phyloP scores from a whole-genome alignment of 2,888 invertebrate genomes.

The Lycia hirtaria region DNA sequence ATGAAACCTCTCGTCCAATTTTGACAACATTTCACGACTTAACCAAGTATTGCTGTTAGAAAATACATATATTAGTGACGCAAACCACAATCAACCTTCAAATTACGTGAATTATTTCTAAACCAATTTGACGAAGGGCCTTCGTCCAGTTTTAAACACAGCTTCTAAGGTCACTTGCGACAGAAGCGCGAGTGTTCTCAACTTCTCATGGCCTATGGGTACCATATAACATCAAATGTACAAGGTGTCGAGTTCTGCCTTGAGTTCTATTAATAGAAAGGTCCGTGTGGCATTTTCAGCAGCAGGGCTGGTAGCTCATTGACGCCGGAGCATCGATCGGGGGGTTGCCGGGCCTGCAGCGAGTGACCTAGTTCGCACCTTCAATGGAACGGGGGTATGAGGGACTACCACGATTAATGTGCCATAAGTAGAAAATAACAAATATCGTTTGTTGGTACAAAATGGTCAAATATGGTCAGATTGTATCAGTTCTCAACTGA shows the following conservation, averaged over 20 bases:
- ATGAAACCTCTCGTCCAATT: not conserved
- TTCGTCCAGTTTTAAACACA: constrained; percentile 11
- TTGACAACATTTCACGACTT: not conserved
- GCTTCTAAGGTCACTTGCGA: constrained; percentile 15
- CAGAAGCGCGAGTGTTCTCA: constrained; percentile 10
- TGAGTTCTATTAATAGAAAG: constrained; percentile 66
- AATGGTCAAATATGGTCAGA: too few species aligned
- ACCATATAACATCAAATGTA: constrained; percentile 35
- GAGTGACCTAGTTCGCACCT: constrained; percentile 74
- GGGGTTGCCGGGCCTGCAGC: constrained; percentile 63
- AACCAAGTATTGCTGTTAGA: not conserved
- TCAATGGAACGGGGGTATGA: constrained; percentile 71
- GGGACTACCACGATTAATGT: constrained; percentile 15
- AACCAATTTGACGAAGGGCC: constrained; percentile 6
- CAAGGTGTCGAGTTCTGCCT: constrained; percentile 46
- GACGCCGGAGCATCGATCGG: constrained; percentile 75
- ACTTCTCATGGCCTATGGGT: constrained; percentile 14
- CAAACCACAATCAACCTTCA: not conserved
- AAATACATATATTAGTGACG: constrained; percentile 1
- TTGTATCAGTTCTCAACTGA: too few species aligned
- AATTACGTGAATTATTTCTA: constrained; percentile 12
- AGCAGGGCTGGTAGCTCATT: constrained; percentile 64
- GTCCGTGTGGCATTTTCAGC: constrained; percentile 49
- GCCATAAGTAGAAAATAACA: not conserved
- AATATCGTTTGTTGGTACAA: too few species aligned